Evolutionary conservation across 1,140 invertebrate genomes (phyloP).

Genomic region (Helicoverpa zea): DNA sequence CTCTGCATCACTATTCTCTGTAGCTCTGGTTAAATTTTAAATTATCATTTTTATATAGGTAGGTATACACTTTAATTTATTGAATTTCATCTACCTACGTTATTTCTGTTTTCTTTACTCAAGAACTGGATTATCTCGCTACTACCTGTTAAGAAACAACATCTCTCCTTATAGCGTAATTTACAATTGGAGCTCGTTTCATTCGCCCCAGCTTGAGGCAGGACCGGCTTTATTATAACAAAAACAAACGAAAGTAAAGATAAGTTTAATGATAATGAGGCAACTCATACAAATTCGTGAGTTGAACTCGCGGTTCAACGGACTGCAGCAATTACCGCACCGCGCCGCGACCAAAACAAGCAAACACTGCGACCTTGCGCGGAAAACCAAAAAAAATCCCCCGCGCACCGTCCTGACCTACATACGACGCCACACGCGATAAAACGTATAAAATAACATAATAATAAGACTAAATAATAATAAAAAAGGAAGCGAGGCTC

Average conservation of each 20-base stretch:
- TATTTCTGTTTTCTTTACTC: no score
- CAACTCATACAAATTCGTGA: slow-evolving; percentile 38
- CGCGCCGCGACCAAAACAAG: slow-evolving; percentile 60
- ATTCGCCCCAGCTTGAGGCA: background rate
- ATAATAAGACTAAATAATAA: slow-evolving; percentile 83
- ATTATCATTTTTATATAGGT: no score
- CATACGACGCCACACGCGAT: slow-evolving; percentile 76
- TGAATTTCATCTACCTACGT: no score
- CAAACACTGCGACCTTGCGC: slow-evolving; percentile 74
- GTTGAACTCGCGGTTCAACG: slow-evolving; percentile 52
- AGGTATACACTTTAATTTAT: no score
- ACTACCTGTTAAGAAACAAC: no score
- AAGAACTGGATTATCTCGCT: no score
- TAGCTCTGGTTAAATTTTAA: no score
- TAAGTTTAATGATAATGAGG: slow-evolving; percentile 33
- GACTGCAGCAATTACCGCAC: slow-evolving; percentile 46
- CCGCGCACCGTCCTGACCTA: slow-evolving; percentile 76
- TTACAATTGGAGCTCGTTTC: background rate
- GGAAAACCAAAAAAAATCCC: slow-evolving; percentile 77
- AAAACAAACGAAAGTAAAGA: slow-evolving; percentile 31
- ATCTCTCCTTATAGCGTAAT: background rate
- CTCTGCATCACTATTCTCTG: no score
- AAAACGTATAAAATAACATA: slow-evolving; percentile 75
- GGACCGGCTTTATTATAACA: background rate
- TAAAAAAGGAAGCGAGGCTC: slow-evolving; percentile 69